Evolutionary conservation across 1,140 invertebrate species (phyloP), one percentile per base, ranked within the genome.

Genomic region (Ephestia elutella): DNA sequence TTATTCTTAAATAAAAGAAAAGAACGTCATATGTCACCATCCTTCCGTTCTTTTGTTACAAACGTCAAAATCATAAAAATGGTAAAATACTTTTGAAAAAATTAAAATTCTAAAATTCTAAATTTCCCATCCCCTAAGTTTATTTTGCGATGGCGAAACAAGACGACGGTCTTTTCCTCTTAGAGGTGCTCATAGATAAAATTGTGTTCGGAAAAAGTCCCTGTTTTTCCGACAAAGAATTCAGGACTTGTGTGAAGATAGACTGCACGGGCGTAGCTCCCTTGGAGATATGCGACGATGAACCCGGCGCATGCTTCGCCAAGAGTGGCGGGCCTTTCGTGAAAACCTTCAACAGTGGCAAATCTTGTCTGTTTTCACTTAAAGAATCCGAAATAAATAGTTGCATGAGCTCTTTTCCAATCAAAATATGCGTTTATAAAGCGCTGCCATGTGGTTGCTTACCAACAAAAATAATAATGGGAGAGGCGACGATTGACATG

Each of bases 111-210:
- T 68, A 71, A 71, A 56, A 59, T 62, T 64, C 71, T 73, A 77
- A 69, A 44, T 68, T 56, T 81, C 76, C 81, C 82, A 81, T 80
- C 77, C 78, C 80, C 75, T 57, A 55, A 48, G 57, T 55, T 59
- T 54, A 64, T 51, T 54, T 54, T 65, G 84, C 78, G 78, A 89
- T 89, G 74, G 71, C 87, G 65, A 87, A 89, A 54, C 75, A 87
- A 15, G 86, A 88, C 32, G 90, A 91, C 65, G 86, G 90, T 50
- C 80, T 91, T 13, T 91, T 91, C 71, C 82, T 91, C 20, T 66
- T 91, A 17, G 90, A 91, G 70, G 90, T 91, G 55, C 73, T 91
- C 0, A 82, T 91, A 8, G 90, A 91, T 70, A 90, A 87, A 67
- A 82, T 91, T 21, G 71, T 86, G 44, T 81, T 91, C 60, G 53